Evolutionary conservation across 2,888 invertebrate species (phyloP).

Genomic region (Drosophila gaucha): DNA sequence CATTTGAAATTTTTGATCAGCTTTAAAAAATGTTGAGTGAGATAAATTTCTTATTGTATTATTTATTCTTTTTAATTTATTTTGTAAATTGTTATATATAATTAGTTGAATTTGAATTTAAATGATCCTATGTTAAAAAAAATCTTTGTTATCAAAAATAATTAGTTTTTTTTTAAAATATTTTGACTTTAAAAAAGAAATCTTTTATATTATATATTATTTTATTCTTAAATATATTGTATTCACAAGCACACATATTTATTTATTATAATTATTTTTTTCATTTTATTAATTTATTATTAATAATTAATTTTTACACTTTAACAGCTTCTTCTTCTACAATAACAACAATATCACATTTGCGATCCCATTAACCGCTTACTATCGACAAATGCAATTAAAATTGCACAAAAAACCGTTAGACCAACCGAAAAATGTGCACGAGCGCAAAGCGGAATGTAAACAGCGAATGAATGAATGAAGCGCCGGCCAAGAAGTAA

Average conservation of each 20-base stretch:
- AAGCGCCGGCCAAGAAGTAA: slow-evolving; percentile 74
- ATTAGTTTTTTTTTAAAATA: background rate
- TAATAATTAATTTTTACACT: background rate
- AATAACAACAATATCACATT: background rate
- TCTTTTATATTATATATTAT: background rate
- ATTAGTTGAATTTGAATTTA: too few relatives aligned
- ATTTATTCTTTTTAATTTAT: background rate
- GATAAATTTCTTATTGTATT: too few relatives aligned
- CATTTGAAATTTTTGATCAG: background rate
- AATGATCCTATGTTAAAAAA: too few relatives aligned
- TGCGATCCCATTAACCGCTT: slow-evolving; percentile 5
- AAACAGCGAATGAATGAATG: slow-evolving; percentile 81
- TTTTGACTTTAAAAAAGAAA: background rate
- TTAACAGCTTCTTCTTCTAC: background rate
- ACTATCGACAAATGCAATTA: slow-evolving; percentile 20
- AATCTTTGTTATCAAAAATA: too few relatives aligned
- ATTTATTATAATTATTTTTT: background rate
- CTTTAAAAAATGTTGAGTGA: too few relatives aligned
- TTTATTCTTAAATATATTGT: background rate
- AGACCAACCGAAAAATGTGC: slow-evolving; percentile 39
- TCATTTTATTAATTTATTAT: background rate
- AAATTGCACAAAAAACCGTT: slow-evolving; percentile 39
- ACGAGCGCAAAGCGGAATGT: slow-evolving; percentile 73
- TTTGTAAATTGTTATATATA: background rate
- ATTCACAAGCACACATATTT: background rate